Base-by-base conservation (phyloP, 1,140 invertebrate species). In the Forficula auricularia region DNA sequence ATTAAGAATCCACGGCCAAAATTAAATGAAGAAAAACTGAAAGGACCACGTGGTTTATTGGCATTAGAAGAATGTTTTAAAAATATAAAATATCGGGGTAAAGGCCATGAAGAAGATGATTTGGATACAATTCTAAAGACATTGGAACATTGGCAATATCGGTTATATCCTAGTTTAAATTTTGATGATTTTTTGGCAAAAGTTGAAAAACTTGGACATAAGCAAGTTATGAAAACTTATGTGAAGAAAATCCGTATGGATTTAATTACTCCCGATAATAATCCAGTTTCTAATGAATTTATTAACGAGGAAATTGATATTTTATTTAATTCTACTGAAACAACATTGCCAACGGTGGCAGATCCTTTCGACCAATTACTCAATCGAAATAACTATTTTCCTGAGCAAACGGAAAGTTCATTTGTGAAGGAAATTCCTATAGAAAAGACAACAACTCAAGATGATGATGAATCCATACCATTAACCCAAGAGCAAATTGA, bases 121-220 rank as follows among this genome's bases (percentile, higher is more conserved):
- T 64, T 96, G 12, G 71, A 85, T 55, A 57, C 72, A 37, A 62
- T 94, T 0, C 70, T 96, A 63, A 76, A 79, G 32, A 78, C 74
- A 50, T 54, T 94, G 40, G 85, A 95, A 53, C 88, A 94, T 53
- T 96, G 91, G 91, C 77, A 77, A 2, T 87, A 94, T 57, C 67
- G 89, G 44, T 57, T 95, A 34, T 92, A 79, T 67, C 88, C 90
- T 1, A 88, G 81, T 54, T 79, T 80, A 51, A 68, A 77, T 14
- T 92, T 92, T 65, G 78, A 83, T 55, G 84, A 91, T 58, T 79
- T 80, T 46, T 61, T 92, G 1, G 75, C 77, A 41, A 77, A 77
- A 60, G 70, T 87, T 39, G 88, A 91, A 56, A 71, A 70, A 36
- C 64, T 94, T 1, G 88, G 88, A 1, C 65, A 66, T 15, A 85